These are phyloP conservation scores for Cynocephalus volans DNA, from an alignment of 2,113 vertebrate genomes.

Conservation along the genomic window DNA sequence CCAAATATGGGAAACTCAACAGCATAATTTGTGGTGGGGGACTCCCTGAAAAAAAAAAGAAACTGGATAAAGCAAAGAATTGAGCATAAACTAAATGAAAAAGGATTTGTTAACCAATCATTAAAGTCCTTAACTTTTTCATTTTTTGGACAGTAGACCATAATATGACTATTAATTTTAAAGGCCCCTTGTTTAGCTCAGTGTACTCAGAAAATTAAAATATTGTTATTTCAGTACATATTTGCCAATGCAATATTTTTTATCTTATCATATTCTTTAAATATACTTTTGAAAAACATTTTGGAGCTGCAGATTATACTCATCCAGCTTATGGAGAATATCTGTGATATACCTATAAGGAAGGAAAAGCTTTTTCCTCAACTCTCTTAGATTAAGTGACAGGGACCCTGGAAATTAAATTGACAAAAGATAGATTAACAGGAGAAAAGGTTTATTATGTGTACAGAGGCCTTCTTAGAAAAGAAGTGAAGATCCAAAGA, in stretches of 20 bases:
- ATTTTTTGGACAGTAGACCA: background rate
- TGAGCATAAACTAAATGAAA: slow-evolving; percentile 17
- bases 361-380: background rate
- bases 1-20: too few relatives aligned
- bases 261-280: slow-evolving; percentile 19
- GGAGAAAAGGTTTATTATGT: background rate
- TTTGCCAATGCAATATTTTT: background rate
- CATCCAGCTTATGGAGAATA: background rate
- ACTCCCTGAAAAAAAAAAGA: too few relatives aligned
- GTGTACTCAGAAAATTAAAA: slow-evolving; percentile 40
- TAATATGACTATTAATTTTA: slow-evolving; percentile 28
- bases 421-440: background rate
- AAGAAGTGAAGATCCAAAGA: background rate
- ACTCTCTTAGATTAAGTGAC: background rate
- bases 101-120: background rate
- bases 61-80: slow-evolving; percentile 38
- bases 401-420: background rate
- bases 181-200: background rate
- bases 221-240: background rate
- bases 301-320: background rate
- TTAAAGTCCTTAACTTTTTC: background rate
- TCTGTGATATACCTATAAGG: background rate
- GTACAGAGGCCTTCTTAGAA: background rate
- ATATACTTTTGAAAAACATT: slow-evolving; percentile 27
- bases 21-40: too few relatives aligned